phyloP scores from a whole-genome alignment of 1,140 invertebrate genomes.

The Mesaphorura yosii region DNA sequence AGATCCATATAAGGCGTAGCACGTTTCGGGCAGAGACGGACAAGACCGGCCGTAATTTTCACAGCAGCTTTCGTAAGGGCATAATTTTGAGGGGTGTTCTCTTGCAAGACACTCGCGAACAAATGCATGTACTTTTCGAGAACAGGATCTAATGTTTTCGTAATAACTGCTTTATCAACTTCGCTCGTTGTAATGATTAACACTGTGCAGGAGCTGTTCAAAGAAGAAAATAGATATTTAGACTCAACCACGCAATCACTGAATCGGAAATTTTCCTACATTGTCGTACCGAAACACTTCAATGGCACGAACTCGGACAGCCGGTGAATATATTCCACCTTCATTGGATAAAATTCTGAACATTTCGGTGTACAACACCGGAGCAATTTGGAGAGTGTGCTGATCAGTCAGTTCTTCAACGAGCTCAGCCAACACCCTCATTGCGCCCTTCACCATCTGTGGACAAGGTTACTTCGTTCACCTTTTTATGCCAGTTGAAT shows the following conservation, averaged over 20 bases:
- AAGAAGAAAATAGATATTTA: not conserved
- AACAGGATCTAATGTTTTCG: slow-evolving; percentile 51
- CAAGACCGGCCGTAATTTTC: slow-evolving; percentile 51
- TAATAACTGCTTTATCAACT: slow-evolving; percentile 46
- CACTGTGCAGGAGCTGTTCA: slow-evolving; percentile 45
- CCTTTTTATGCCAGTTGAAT: not conserved
- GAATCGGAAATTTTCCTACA: not conserved
- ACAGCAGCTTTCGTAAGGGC: slow-evolving; percentile 60
- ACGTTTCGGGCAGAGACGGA: slow-evolving; percentile 53
- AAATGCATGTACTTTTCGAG: slow-evolving; percentile 59
- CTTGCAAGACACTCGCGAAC: slow-evolving; percentile 50
- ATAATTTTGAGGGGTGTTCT: slow-evolving; percentile 44
- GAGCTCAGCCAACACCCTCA: slow-evolving; percentile 64
- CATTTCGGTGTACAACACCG: slow-evolving; percentile 63
- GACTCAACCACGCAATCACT: too few relatives aligned
- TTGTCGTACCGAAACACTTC: slow-evolving; percentile 45
- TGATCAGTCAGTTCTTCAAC: slow-evolving; percentile 55
- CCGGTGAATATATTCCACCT: slow-evolving; percentile 49
- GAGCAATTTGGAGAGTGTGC: slow-evolving; percentile 58
- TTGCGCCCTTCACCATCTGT: slow-evolving; percentile 58
- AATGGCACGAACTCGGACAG: slow-evolving; percentile 51
- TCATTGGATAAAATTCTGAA: slow-evolving; percentile 58
- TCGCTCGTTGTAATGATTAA: slow-evolving; percentile 45
- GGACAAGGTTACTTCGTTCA: not conserved
- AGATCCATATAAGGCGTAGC: slow-evolving; percentile 51